phyloP scores from a whole-genome alignment of 1,140 invertebrate genomes.

The Anastrepha ludens region DNA sequence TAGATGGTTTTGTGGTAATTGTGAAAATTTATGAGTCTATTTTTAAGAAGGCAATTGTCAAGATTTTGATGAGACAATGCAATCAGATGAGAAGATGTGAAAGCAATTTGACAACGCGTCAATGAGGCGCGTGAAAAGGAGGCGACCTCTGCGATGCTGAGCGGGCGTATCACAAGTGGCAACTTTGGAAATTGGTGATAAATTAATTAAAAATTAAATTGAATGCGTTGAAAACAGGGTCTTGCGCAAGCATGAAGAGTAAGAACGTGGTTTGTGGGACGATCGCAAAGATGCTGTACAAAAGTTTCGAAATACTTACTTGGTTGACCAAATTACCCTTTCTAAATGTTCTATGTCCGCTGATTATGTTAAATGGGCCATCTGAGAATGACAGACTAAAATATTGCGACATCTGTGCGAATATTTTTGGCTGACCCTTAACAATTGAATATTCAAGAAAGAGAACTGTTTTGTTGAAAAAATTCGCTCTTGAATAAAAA shows the following conservation, averaged over 20 bases:
- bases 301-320: too few species aligned
- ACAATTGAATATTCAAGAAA: too few species aligned
- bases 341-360: too few species aligned
- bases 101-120: constrained; percentile 21
- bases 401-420: too few species aligned
- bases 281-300: too few species aligned
- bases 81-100: not conserved
- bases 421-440: too few species aligned
- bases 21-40: constrained; percentile 18
- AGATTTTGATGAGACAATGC: constrained; percentile 43
- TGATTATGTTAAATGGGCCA: too few species aligned
- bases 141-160: constrained; percentile 1
- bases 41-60: not conserved
- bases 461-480: too few species aligned
- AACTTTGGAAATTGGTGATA: constrained; percentile 60
- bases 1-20: not conserved
- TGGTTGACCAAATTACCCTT: too few species aligned
- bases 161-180: not conserved
- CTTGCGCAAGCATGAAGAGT: not conserved
- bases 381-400: too few species aligned
- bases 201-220: constrained; percentile 72
- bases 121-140: constrained; percentile 12
- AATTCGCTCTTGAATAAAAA: too few species aligned
- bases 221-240: constrained; percentile 61
- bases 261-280: too few species aligned